Evolutionary conservation across 2,113 vertebrate genomes (phyloP).

Genomic region (Panurus biarmicus): DNA sequence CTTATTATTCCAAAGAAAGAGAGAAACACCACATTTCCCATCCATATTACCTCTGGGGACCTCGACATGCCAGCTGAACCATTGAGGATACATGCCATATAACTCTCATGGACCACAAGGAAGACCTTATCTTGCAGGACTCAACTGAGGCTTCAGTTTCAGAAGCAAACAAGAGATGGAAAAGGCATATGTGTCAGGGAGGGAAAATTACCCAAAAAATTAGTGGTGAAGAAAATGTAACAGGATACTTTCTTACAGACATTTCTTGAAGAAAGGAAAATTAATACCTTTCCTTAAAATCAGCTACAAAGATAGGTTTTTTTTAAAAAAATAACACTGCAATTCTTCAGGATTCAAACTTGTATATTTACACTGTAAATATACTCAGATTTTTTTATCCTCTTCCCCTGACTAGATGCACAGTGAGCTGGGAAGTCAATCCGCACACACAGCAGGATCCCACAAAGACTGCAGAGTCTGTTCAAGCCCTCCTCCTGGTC

Average conservation of each 20-base stretch:
- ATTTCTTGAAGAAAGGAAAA: background rate
- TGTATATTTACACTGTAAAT: background rate
- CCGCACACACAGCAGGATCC: fast-evolving
- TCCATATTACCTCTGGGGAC: background rate
- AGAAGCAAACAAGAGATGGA: background rate
- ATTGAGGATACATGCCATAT: background rate
- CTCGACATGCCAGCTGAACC: background rate
- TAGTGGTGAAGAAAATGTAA: background rate
- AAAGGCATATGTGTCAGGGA: background rate
- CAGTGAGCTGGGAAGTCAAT: background rate
- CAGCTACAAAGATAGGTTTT: background rate
- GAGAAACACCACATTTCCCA: background rate
- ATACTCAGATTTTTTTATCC: background rate
- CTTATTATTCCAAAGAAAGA: background rate
- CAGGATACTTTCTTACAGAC: background rate
- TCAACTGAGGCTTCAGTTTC: background rate
- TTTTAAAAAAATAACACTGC: fast-evolving
- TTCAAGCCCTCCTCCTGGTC: background rate
- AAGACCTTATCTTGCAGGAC: background rate
- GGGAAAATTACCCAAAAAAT: background rate
- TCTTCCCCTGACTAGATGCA: background rate
- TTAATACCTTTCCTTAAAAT: background rate
- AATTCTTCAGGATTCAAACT: background rate
- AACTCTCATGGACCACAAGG: background rate
- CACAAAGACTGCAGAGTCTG: background rate